Base-by-base conservation (phyloP, 1,140 invertebrate genomes). In the Apis dorsata region DNA sequence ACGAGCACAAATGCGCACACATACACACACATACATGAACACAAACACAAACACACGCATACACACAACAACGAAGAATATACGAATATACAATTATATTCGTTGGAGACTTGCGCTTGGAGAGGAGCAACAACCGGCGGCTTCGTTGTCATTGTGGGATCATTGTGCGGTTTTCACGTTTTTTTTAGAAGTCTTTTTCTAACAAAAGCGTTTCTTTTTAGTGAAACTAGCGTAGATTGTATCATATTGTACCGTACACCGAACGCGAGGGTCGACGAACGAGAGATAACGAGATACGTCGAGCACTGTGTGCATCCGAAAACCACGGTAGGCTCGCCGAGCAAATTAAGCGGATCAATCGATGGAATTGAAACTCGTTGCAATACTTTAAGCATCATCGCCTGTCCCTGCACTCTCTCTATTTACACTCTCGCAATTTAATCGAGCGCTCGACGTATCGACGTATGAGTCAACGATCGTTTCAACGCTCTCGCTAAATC, bases 161-260 rank as follows among this genome's bases (percentile, higher is more conserved):
- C 62, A 76, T 60, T 65, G 72, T 85, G 83, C 73, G 73, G 66
- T 88, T 76, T 84, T 87, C 81, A 77, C 72, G 62, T 63, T 79
- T 87, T 34, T 90, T 86, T 62, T 85, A 83, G 84, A 81, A 63
- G 84, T 83, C 82, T 65, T 89, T 86, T 89, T 83, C 81, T 83
- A 82, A 88, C 65, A 28, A 55, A 44, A 84, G 74, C 81, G 86
- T 90, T 90, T 81, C 34, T 44, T 68, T 72, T 86, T 88, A 73
- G 66, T 78, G 28, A 83, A 86, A 88, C 83, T 87, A 90, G 84
- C 79, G 51, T 86, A 86, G 81, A 83, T 81, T 84, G 86, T 90
- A 85, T 73, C 51, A 86, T 88, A 88, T 76, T 44, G 65, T 70
- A 65, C 78, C 60, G 77, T 2, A 7, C 60, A 17, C 24, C 60